Percentiles rank a stretch among this genome's conserved stretches.
These are phyloP conservation scores for Microctonus hyperodae DNA, from an alignment of 2,888 invertebrate genomes.

Conservation along the genomic window DNA sequence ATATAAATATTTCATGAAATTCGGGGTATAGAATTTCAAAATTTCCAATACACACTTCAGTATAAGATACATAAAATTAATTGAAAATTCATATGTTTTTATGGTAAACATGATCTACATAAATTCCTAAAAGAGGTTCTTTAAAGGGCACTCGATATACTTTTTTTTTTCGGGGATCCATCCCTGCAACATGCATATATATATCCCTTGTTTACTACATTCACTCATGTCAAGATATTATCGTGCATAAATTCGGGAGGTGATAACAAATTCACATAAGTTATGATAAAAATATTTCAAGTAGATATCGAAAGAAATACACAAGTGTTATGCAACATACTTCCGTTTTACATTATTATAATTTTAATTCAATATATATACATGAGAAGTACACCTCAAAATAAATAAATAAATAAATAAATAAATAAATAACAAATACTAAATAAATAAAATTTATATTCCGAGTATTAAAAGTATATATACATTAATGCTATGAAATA, in stretches of 20 bases:
- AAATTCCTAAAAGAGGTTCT: constrained; percentile 17
- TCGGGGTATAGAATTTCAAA: not conserved
- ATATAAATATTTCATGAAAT: not conserved
- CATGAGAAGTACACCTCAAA: too few species aligned
- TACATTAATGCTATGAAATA: too few species aligned
- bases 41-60: not conserved
- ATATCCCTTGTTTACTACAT: constrained; percentile 43
- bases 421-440: too few species aligned
- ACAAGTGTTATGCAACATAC: too few species aligned
- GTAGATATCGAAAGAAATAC: not conserved
- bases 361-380: not conserved
- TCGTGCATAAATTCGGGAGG: constrained; percentile 25
- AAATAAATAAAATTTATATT: too few species aligned
- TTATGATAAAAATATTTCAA: constrained; percentile 1
- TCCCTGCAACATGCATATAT: constrained; percentile 28
- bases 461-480: too few species aligned
- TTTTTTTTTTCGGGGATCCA: constrained; percentile 20
- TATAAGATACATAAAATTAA: constrained; percentile 10
- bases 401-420: too few species aligned
- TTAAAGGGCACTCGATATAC: constrained; percentile 27
- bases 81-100: not conserved
- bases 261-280: constrained; percentile 1
- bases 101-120: not conserved
- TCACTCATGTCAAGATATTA: constrained; percentile 47
- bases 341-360: not conserved